These are phyloP conservation scores for Melipona beecheii DNA, from an alignment of 2,888 invertebrate genomes.

Conservation along the genomic window DNA sequence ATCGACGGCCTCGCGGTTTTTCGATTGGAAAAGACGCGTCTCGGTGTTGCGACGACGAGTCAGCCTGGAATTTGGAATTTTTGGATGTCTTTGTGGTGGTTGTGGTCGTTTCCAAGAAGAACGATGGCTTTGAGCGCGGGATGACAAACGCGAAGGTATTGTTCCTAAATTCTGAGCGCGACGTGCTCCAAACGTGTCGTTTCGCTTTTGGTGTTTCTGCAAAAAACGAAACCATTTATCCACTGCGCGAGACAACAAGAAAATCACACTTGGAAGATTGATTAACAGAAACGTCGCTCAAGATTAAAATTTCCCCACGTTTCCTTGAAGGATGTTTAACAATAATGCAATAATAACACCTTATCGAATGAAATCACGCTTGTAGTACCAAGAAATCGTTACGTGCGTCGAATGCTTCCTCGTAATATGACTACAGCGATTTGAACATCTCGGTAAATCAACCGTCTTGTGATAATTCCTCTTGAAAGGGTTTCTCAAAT, in stretches of 20 bases:
- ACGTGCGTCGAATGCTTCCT: not conserved
- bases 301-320: not conserved
- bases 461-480: not conserved
- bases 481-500: conserved; percentile 24
- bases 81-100: not conserved
- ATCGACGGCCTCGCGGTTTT: not conserved
- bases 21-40: not conserved
- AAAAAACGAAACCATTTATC: too few species aligned
- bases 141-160: too few species aligned
- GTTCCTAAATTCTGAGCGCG: too few species aligned
- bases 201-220: too few species aligned
- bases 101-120: not conserved
- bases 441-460: not conserved
- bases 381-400: conserved; percentile 6
- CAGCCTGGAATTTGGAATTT: not conserved
- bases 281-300: not conserved
- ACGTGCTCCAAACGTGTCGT: too few species aligned
- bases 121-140: not conserved
- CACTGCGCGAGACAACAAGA: too few species aligned
- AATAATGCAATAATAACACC: not conserved
- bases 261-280: not conserved
- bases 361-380: not conserved
- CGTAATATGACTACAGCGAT: not conserved
- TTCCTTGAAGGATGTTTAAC: not conserved
- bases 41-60: not conserved